Evolutionary conservation across 2,888 invertebrate species (phyloP), one percentile per base, ranked within the genome.

Genomic region (Schizotus pectinicornis): DNA sequence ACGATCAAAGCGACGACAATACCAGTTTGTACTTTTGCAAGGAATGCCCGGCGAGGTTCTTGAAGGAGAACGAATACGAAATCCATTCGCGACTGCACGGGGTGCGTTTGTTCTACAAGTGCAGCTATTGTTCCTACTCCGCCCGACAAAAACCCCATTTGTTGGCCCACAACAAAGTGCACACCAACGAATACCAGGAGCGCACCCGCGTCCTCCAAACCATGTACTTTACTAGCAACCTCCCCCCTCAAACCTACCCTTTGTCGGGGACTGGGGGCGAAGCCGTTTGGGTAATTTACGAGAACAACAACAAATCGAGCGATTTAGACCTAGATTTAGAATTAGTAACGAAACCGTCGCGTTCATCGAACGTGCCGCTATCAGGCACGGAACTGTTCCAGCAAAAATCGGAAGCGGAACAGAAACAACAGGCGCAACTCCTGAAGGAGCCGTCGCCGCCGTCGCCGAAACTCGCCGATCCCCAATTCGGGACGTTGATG

Each of bases 41-140:
- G 58, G 87, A 89, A 67, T 95, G 94, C 76, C 94, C 94, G 1
- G 92, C 94, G 0, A 85, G 94, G 74, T 95, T 88, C 79, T 86
- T 92, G 60, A 87, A 87, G 65, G 88, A 88, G 63, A 85, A 85
- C 69, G 94, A 94, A 76, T 81, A 91, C 52, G 83, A 84, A 54
- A 86, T 87, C 58, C 94, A 95, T 72, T 80, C 86, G 61, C 84
- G 87, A 30, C 89, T 88, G 73, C 92, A 92, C 74, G 83, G 85
- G 50, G 81, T 84, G 30, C 79, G 84, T 46, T 80, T 87, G 61
- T 81, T 85, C 7, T 87, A 87, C 70, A 85, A 87, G 61, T 95
- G 94, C 71, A 86, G 87, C 59, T 85, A 84, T 73, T 94, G 94
- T 73, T 87, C 90, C 46, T 94, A 89, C 78, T 88, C 90, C 0